Evolutionary conservation across 1,140 invertebrate species (phyloP), one percentile per base, ranked within the genome.

Genomic region (Octopus sinensis): DNA sequence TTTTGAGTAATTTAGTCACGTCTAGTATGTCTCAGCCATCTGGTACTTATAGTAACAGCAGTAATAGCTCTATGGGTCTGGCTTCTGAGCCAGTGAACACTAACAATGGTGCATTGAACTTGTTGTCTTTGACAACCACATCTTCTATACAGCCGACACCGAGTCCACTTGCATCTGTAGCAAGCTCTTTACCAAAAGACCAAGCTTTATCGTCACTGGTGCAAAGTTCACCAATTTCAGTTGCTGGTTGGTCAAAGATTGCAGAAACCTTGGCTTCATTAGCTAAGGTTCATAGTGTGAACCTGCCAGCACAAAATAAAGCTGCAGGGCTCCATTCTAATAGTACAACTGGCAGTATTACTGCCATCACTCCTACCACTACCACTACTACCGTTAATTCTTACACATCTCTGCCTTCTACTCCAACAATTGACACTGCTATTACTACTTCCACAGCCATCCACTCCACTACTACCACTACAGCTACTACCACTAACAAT

Each of bases 1-100:
- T 54, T 6, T 79, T 82, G 54, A 76, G 30, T 71, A 77, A 23
- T 77, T 71, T 54, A 68, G 23, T 51, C 80, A 85, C 30, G 80
- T 80, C 43, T 52, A 68, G 12, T n/a, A 13, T 68, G 12, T 13
- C n/a, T 17, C n/a, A 23, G n/a, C 43, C n/a, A 9, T 73, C 68
- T 6, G 6, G 17, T n/a, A 73, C 68, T 12, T 13, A n/a, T 73
- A 23, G 17, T 13, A n/a, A 13, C 17, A 73, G 68, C 13, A 73
- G 30, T 5, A 73, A 73, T 6, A 43, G 30, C 30, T 43, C 30
- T 43, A 43, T 43, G 30, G 30, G 30, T 43, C 30, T 73, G 13
- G 7, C 68, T 10, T n/a, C 17, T 73, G 17, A 13, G 17, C 30
- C 68, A 13, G 17, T 12, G 17, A 17, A 9, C 13, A 23, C 13